phyloP scores from a whole-genome alignment of 2,888 invertebrate genomes.

The Cerastis leucographa region DNA sequence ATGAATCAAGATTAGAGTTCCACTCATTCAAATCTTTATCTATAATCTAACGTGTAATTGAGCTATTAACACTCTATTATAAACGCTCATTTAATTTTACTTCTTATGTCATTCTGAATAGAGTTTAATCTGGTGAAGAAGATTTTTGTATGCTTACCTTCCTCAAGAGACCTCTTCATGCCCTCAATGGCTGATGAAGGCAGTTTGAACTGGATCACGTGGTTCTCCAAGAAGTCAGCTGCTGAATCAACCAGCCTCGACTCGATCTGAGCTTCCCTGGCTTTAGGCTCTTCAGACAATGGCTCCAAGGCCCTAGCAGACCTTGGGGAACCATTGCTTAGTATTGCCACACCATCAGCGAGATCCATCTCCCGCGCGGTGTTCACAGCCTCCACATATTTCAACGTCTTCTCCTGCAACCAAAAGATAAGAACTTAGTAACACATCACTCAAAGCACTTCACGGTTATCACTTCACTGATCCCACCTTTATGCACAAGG shows the following conservation, averaged over 20 bases:
- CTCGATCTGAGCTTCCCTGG: slow-evolving; percentile 94
- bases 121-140: background rate
- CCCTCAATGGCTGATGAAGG: slow-evolving; percentile 94
- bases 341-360: slow-evolving; percentile 91
- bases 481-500: slow-evolving; percentile 93
- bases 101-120: slow-evolving; percentile 9
- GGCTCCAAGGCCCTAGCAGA: slow-evolving; percentile 92
- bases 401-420: slow-evolving; percentile 93
- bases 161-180: slow-evolving; percentile 94
- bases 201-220: slow-evolving; percentile 95
- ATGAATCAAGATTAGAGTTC: slow-evolving; percentile 18
- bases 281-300: slow-evolving; percentile 93
- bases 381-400: slow-evolving; percentile 91
- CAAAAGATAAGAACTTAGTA: slow-evolving; percentile 80
- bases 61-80: slow-evolving; percentile 35
- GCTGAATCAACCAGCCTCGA: slow-evolving; percentile 94
- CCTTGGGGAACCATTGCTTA: slow-evolving; percentile 89
- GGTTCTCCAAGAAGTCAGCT: slow-evolving; percentile 94
- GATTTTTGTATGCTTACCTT: slow-evolving; percentile 91
- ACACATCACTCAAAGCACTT: slow-evolving; percentile 72
- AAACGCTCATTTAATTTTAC: slow-evolving; percentile 34
- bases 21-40: slow-evolving; percentile 21
- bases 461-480: slow-evolving; percentile 71
- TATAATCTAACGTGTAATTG: slow-evolving; percentile 38
- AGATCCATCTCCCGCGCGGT: slow-evolving; percentile 90